These are phyloP conservation scores for Pseudobourletiella spinata DNA, from an alignment of 1,140 invertebrate genomes.

Conservation along the genomic window DNA sequence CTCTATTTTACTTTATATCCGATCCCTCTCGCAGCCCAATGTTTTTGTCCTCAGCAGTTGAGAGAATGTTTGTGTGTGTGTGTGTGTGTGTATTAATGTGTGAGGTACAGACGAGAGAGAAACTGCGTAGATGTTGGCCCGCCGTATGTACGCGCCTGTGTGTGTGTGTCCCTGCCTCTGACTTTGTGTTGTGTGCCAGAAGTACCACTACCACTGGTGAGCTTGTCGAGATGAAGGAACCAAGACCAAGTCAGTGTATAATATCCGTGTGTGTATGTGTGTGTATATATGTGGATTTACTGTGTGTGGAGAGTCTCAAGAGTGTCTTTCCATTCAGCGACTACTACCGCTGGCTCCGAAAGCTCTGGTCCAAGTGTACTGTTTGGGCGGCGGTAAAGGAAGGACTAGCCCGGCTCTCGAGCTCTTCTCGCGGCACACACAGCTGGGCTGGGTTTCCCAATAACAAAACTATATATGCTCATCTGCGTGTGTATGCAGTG, in stretches of 20 bases:
- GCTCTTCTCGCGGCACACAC: neutral
- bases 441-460: constrained; percentile 8
- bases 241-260: no score
- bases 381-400: neutral
- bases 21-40: no score
- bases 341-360: neutral
- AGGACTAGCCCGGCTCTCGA: neutral
- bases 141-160: neutral
- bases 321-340: neutral
- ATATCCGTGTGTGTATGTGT: neutral
- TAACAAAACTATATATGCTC: no score
- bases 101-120: no score
- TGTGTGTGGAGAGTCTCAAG: neutral
- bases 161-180: no score
- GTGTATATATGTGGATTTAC: neutral
- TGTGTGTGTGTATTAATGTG: no score
- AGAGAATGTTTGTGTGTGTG: no score
- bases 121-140: neutral
- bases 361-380: neutral
- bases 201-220: no score
- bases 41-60: neutral
- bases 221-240: no score
- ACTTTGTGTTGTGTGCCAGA: no score
- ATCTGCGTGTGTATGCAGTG: no score
- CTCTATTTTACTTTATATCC: no score